Percentiles rank a stretch among this genome's conserved stretches.
Conservation (phyloP, 2,113 vertebrate genomes). For the Megaleporinus macrocephalus region DNA sequence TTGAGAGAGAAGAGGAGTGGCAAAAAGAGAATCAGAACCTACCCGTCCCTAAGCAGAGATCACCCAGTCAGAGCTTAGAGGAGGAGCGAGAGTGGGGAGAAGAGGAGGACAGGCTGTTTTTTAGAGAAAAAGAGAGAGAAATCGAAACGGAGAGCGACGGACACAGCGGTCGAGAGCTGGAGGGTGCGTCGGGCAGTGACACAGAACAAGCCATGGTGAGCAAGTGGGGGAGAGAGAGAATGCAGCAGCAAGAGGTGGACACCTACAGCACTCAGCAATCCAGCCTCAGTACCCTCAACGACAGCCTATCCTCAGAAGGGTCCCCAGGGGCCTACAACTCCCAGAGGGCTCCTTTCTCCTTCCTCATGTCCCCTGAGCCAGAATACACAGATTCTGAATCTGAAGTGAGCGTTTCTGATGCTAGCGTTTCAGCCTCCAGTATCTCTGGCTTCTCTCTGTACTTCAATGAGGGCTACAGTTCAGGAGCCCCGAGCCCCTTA, state of each 20-base stretch:
- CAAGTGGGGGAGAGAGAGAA: background rate
- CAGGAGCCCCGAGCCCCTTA: background rate
- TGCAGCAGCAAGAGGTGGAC: no score
- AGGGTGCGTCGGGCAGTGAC: constrained; percentile 5
- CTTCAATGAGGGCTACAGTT: background rate
- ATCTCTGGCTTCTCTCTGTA: constrained; percentile 30
- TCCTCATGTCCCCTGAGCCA: constrained; percentile 30
- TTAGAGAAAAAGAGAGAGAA: background rate
- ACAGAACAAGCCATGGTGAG: background rate
- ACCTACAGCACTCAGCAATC: background rate
- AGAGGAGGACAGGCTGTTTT: background rate
- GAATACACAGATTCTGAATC: constrained; percentile 26
- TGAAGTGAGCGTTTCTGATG: constrained; percentile 15
- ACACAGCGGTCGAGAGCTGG: background rate
- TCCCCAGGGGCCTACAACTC: background rate
- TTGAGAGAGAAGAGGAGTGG: constrained; percentile 8
- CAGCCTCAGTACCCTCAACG: constrained; percentile 4
- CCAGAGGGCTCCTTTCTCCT: constrained; percentile 31
- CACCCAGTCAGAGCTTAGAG: background rate
- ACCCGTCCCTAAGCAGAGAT: background rate
- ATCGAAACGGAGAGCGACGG: background rate
- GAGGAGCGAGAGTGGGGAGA: background rate
- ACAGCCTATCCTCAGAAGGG: background rate
- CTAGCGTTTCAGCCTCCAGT: constrained; percentile 37
- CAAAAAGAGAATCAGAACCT: background rate